These are phyloP conservation scores for Meganola albula DNA, from an alignment of 2,888 invertebrate genomes.

Conservation along the genomic window DNA sequence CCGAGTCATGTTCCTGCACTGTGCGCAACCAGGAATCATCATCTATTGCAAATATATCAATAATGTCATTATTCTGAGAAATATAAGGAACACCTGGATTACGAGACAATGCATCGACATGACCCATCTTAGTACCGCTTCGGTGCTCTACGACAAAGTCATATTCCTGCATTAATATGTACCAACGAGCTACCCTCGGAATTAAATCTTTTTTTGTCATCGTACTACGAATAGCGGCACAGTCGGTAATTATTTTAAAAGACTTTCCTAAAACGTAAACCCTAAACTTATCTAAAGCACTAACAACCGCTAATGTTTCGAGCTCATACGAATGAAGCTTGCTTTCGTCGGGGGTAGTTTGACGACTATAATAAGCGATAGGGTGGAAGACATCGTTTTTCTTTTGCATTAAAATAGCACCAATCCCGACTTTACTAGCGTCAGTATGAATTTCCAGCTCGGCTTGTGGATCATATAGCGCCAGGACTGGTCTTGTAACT, in stretches of 20 bases:
- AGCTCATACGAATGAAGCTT: constrained; percentile 3
- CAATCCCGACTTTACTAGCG: constrained; percentile 4
- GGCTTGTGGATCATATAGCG: constrained; percentile 1
- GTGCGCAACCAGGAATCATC: constrained; percentile 3
- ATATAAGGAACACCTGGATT: too few relatives aligned
- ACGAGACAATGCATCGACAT: constrained; percentile 4
- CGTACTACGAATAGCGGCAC: constrained; percentile 3
- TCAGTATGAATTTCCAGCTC: constrained; percentile 3
- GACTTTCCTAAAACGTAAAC: not conserved
- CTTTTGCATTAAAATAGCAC: constrained; percentile 5
- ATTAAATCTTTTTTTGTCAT: not conserved
- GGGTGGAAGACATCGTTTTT: constrained; percentile 1
- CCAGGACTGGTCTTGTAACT: constrained; percentile 1
- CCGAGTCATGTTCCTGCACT: too few relatives aligned
- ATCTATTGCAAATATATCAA: not conserved
- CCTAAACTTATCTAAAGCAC: constrained; percentile 2
- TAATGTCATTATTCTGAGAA: too few relatives aligned
- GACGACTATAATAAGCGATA: constrained; percentile 6
- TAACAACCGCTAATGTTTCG: constrained; percentile 4
- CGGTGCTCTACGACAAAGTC: constrained; percentile 4
- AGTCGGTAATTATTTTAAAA: constrained; percentile 2
- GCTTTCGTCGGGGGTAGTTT: constrained; percentile 2
- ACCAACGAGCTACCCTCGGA: constrained; percentile 3
- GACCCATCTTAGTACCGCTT: constrained; percentile 1
- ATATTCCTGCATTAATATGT: constrained; percentile 3